These are phyloP conservation scores for Xanthostigma xanthostigma DNA, from an alignment of 2,888 invertebrate species.

Conservation along the genomic window DNA sequence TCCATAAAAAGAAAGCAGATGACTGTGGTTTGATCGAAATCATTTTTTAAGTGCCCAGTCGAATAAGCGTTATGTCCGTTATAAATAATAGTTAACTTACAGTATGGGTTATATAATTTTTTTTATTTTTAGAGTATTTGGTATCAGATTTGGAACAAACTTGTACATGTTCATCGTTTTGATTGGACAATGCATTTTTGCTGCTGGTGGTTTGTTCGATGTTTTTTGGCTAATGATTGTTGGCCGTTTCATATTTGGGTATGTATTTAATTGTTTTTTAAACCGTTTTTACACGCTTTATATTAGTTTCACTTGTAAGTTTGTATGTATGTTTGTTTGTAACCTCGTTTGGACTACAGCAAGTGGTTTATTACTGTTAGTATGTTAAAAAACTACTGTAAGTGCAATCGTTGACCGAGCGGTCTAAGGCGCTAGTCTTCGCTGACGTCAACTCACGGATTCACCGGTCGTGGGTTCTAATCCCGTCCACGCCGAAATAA, in stretches of 20 bases:
- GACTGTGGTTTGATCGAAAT: background rate
- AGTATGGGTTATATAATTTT: background rate
- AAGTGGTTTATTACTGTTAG: too few species aligned
- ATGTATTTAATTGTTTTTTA: slow-evolving; percentile 19
- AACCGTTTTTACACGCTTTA: background rate
- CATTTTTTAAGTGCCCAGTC: background rate
- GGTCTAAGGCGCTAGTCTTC: too few species aligned
- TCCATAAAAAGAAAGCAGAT: too few species aligned
- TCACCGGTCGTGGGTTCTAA: too few species aligned
- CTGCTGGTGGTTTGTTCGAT: slow-evolving; percentile 64
- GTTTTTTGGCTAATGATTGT: slow-evolving; percentile 78
- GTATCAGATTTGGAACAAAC: slow-evolving; percentile 80
- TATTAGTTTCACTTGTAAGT: background rate
- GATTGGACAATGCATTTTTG: slow-evolving; percentile 78
- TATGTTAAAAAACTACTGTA: too few species aligned
- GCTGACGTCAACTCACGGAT: too few species aligned
- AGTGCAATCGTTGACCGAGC: too few species aligned
- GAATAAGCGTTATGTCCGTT: background rate
- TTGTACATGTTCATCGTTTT: slow-evolving; percentile 81
- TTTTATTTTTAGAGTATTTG: slow-evolving; percentile 58
- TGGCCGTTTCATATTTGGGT: slow-evolving; percentile 93
- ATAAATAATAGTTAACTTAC: background rate
- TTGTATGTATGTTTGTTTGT: too few species aligned
- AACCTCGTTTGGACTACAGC: too few species aligned
- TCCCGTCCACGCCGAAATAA: too few species aligned